phyloP scores from a whole-genome alignment of 1,140 invertebrate genomes.

The Penaeus chinensis region DNA sequence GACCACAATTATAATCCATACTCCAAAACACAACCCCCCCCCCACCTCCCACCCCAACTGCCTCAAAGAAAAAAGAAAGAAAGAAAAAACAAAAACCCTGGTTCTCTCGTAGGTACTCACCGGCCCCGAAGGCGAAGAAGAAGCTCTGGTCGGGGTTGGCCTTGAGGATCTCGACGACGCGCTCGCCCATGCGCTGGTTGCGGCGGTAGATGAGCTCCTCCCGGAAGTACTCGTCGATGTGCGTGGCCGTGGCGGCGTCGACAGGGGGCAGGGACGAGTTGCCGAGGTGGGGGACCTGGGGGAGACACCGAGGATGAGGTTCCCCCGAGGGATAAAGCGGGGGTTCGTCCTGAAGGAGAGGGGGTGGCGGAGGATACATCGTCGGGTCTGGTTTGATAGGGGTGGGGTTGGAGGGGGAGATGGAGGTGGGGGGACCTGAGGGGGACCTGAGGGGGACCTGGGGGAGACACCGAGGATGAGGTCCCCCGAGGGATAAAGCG shows the following conservation, averaged over 20 bases:
- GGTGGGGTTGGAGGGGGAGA: no score
- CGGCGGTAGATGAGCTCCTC: conserved; percentile 72
- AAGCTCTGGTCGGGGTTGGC: conserved; percentile 71
- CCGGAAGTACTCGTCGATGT: conserved; percentile 73
- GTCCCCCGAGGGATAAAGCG: not conserved
- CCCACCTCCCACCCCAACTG: no score
- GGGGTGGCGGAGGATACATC: not conserved
- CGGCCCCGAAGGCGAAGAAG: conserved; percentile 75
- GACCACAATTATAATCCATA: no score
- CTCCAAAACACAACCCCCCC: no score
- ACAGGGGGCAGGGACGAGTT: conserved; percentile 63
- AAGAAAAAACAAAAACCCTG: no score
- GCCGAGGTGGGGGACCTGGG: conserved; percentile 59
- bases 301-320: not conserved
- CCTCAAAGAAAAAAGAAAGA: no score
- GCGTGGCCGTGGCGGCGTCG: conserved; percentile 66
- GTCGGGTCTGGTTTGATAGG: not conserved
- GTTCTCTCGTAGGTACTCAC: conserved; percentile 65
- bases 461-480: not conserved
- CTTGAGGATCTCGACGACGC: conserved; percentile 69
- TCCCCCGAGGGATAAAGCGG: not conserved
- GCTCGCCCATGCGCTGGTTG: conserved; percentile 71
- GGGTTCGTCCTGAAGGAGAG: not conserved
- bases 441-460: not conserved
- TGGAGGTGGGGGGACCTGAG: not conserved